Evolutionary conservation across 2,888 invertebrate genomes (phyloP).

Genomic region (Drosophila koepferae): DNA sequence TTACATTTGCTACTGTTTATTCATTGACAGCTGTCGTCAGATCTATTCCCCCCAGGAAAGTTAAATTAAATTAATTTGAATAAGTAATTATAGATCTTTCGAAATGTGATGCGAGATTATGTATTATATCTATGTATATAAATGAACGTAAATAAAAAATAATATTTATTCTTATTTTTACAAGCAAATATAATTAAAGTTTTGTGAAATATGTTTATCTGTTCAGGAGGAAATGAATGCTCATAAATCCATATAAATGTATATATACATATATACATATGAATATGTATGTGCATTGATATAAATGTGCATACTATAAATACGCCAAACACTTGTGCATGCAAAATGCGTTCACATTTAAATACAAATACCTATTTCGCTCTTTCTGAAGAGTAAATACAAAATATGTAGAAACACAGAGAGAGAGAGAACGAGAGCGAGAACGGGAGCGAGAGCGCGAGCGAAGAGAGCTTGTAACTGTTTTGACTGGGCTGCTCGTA

Average conservation of each 20-base stretch:
- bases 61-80: conserved; percentile 18
- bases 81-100: neutral
- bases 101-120: neutral
- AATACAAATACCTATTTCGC: neutral
- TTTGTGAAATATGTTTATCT: neutral
- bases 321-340: neutral
- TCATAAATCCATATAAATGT: too few relatives aligned
- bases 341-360: neutral
- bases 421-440: neutral
- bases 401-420: neutral
- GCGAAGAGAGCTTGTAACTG: neutral
- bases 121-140: too few relatives aligned
- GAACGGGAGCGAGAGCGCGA: neutral
- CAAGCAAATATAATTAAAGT: neutral
- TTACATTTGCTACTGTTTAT: conserved; percentile 1
- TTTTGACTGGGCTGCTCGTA: neutral
- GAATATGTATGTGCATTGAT: neutral
- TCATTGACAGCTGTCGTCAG: neutral
- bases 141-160: too few relatives aligned
- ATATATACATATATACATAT: too few relatives aligned
- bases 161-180: neutral
- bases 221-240: neutral
- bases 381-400: neutral
- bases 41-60: conserved; percentile 11
- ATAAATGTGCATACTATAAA: neutral